Evolutionary conservation across 2,113 vertebrate species (phyloP), one percentile per base, ranked within the genome.

Genomic region (Xenopus borealis): DNA sequence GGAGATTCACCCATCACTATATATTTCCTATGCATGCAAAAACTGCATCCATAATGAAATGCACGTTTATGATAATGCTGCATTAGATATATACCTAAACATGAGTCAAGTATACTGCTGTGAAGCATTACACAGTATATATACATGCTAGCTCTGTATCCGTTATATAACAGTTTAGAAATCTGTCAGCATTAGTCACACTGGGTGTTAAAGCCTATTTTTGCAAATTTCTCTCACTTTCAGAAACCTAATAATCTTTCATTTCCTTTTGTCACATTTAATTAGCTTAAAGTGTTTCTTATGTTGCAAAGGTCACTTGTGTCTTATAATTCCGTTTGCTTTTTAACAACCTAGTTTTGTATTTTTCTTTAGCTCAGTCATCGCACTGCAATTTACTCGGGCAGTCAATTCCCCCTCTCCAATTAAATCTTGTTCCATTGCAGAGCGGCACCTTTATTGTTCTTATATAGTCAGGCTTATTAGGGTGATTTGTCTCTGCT

Each of bases 201-300:
- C 14, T n/a, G 53, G 9, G 8, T 55, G 53, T 61, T 61, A 61
- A 20, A 61, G 3, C 18, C 58, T 61, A 61, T 23, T 61, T 61
- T 61, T 61, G 19, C 14, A 16, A 19, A 20, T 61, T 61, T 61
- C 13, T 61, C 18, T 61, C 58, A 61, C 18, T 61, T 61, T 9
- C 19, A 9, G 58, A 23, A 61, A 61, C 20, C 58, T 61, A 27
- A 23, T 61, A 61, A 27, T 23, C 58, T 14, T 61, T 61, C 11
- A 12, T 61, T 61, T 61, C 20, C 58, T 61, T 58, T 61, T 61
- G 58, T 61, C 58, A 27, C 58, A 61, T 61, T 61, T 20, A 58
- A 61, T 61, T 61, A 55, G 58, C 58, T 23, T 23, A 23, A 23
- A 20, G 58, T 12, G 19, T 20, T 61, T 18, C 18, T 23, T 23